phyloP scores from a whole-genome alignment of 2,113 vertebrate genomes.

The Sinocyclocheilus anshuiensis region DNA sequence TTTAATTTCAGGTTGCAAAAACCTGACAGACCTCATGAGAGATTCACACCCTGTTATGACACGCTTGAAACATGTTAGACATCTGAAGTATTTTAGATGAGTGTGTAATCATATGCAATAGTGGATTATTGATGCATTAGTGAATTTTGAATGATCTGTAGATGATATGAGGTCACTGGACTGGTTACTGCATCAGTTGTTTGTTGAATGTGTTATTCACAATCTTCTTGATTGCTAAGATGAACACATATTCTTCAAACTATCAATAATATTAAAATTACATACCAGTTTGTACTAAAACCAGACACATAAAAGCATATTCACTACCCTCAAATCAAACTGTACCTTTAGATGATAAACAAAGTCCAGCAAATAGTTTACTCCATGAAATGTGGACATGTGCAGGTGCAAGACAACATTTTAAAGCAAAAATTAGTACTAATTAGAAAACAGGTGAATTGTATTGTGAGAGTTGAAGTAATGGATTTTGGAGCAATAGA shows the following conservation, averaged over 20 bases:
- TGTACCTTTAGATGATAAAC: neutral
- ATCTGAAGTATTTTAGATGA: constrained; percentile 1
- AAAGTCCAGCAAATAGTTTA: neutral
- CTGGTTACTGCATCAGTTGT: neutral
- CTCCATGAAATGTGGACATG: neutral
- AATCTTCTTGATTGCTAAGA: neutral
- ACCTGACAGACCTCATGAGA: neutral
- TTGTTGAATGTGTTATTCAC: neutral
- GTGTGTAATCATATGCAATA: neutral
- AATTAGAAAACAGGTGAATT: neutral
- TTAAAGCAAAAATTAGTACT: neutral
- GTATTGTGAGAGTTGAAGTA: neutral
- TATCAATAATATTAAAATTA: neutral
- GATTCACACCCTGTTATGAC: constrained; percentile 14
- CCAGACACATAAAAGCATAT: neutral
- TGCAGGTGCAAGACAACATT: neutral
- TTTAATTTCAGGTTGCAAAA: neutral
- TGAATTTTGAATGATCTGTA: neutral
- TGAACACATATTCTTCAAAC: neutral
- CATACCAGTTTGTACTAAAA: neutral
- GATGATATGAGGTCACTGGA: neutral
- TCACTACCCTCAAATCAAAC: neutral
- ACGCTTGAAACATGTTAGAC: neutral
- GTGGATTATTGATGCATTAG: neutral
- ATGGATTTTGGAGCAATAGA: neutral